Evolutionary conservation across 2,888 invertebrate species (phyloP), one percentile per base, ranked within the genome.

Genomic region (Cheilosia vulpina): DNA sequence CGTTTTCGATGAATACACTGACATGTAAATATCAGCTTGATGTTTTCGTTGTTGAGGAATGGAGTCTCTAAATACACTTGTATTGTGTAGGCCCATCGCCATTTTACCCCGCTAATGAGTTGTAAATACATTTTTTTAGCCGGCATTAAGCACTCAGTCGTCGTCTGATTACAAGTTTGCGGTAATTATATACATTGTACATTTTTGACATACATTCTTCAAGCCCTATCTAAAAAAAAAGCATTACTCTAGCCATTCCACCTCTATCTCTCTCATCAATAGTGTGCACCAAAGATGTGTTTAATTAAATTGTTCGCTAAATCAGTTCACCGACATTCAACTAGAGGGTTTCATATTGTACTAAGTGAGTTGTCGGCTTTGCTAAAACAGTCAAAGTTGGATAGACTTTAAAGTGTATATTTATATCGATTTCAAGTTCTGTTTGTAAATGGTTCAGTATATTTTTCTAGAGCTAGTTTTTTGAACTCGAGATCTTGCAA

Each of bases 121-220:
- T 76, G 62, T 63, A 17, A 63, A 58, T 68, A 62, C 19, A 57
- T 85, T 81, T 72, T 79, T 85, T 72, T 81, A 80, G 80, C 81
- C 80, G 60, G 63, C 85, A 63, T 71, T 55, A 50, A 41, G 47
- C 77, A 63, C 62, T 57, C 76, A 53, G 13, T 72, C 62, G 57
- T 57, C 76, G 45, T 72, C 62, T 34, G 85, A 85, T 85, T 62
- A 71, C 85, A 81, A 72, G 47, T 85, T 85, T 77, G 81, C 71
- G 85, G 85, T 85, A 85, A 85, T 53, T 85, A 81, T 84, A 38
- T 38, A 68, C 57, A 65, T 43, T 69, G 21, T 72, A 83, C 72
- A 83, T 66, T 43, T 71, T 76, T 72, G 47, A 47, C 77, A 73
- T 52, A 63, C 57, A 77, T 72, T 82, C 71, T 65, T 77, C 50